These are phyloP conservation scores for Hycleus phaleratus DNA, from an alignment of 1,140 invertebrate genomes.

Conservation along the genomic window DNA sequence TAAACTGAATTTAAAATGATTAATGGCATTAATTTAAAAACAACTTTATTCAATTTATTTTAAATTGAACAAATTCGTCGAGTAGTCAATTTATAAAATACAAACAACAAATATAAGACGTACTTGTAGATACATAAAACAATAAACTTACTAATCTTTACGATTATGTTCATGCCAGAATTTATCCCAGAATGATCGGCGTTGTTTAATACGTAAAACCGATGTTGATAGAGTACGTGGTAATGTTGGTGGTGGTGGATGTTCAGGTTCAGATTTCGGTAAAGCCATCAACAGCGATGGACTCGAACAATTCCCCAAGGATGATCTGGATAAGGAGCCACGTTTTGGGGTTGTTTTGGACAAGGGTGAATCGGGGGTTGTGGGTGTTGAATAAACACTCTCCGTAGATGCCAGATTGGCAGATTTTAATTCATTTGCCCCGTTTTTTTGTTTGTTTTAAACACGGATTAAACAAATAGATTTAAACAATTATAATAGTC, in stretches of 20 bases:
- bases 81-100: too few species aligned
- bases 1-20: too few species aligned
- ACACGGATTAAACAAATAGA: background rate
- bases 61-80: too few species aligned
- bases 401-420: conserved; percentile 31
- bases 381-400: conserved; percentile 20
- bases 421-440: background rate
- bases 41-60: too few species aligned
- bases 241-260: conserved; percentile 41
- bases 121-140: background rate
- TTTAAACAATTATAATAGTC: too few species aligned
- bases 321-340: conserved; percentile 35
- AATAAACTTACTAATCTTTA: conserved; percentile 57
- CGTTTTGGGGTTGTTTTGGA: conserved; percentile 30
- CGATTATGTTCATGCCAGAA: conserved; percentile 62
- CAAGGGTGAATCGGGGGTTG: conserved; percentile 28
- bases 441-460: background rate
- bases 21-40: too few species aligned
- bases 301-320: conserved; percentile 39
- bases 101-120: too few species aligned
- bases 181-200: conserved; percentile 74
- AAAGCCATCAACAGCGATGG: conserved; percentile 50
- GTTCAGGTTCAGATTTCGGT: conserved; percentile 42
- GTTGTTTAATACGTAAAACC: conserved; percentile 63
- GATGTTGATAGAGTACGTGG: conserved; percentile 72